phyloP scores from a whole-genome alignment of 1,140 invertebrate genomes.

The Brachionus paranguensis region DNA sequence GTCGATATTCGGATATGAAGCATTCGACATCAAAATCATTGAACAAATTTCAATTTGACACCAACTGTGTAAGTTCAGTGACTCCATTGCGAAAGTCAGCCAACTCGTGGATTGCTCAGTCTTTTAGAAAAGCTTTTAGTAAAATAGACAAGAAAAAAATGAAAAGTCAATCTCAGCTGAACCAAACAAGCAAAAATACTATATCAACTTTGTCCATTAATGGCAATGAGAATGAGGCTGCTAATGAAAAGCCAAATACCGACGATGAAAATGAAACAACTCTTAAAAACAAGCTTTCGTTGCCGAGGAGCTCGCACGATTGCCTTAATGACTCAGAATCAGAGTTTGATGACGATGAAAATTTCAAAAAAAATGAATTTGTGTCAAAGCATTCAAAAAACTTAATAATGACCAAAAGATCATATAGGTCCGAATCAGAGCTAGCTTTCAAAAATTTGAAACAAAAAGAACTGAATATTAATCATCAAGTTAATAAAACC shows the following conservation, averaged over 20 bases:
- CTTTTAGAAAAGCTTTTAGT: slow-evolving; percentile 14
- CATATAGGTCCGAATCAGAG: slow-evolving; percentile 32
- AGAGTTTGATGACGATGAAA: slow-evolving; percentile 18
- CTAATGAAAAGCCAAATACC: not conserved
- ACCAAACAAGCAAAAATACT: slow-evolving; percentile 5
- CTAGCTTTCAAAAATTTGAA: slow-evolving; percentile 34
- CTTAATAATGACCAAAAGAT: slow-evolving; percentile 35
- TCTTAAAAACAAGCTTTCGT: not conserved
- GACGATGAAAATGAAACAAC: slow-evolving; percentile 1
- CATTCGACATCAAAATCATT: not conserved
- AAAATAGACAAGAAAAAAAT: slow-evolving; percentile 18
- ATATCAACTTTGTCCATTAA: slow-evolving; percentile 11
- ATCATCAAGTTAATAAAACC: not conserved
- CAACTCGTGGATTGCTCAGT: slow-evolving; percentile 30
- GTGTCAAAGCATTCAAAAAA: slow-evolving; percentile 27
- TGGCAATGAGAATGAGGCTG: not conserved
- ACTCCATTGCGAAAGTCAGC: slow-evolving; percentile 8
- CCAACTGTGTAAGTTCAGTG: not conserved
- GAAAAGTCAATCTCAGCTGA: slow-evolving; percentile 8
- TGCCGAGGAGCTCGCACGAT: not conserved
- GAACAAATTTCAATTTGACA: not conserved
- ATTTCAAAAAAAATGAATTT: slow-evolving; percentile 17
- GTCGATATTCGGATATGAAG: not conserved
- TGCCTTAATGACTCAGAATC: not conserved
- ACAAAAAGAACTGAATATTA: slow-evolving; percentile 23